A percentile compares a stretch with the other conserved stretches of the same genome.
phyloP scores from a whole-genome alignment of 2,797 vertebrate species.

The Synanceia verrucosa region DNA sequence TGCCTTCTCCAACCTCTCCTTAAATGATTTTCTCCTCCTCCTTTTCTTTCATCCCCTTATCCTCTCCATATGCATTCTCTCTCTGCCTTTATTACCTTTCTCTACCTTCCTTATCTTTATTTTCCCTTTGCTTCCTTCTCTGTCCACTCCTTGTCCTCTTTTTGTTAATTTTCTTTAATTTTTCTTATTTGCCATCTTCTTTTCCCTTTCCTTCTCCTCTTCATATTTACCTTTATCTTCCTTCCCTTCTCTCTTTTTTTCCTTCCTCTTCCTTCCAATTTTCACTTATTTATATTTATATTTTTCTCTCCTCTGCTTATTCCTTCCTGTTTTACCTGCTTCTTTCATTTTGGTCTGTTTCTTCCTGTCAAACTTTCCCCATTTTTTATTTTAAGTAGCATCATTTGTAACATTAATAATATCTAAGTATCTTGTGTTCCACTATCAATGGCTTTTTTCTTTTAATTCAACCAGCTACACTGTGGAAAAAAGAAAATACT shows the following conservation, averaged over 20 bases:
- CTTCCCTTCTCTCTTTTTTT: neutral
- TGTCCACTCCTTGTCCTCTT: too few relatives aligned
- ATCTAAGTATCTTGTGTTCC: neutral
- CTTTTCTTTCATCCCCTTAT: neutral
- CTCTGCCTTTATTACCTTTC: neutral
- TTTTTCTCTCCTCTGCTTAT: too few relatives aligned
- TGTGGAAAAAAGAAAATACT: neutral
- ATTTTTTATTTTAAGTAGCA: too few relatives aligned
- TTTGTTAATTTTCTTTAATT: fast-evolving
- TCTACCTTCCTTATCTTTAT: neutral
- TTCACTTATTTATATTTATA: too few relatives aligned
- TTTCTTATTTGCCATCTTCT: neutral
- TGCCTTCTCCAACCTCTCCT: neutral
- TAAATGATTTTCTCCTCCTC: neutral
- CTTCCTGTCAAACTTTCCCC: neutral
- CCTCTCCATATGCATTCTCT: neutral
- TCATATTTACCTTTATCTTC: neutral
- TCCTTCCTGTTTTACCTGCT: neutral
- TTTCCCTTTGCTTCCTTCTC: neutral
- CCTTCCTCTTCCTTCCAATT: neutral
- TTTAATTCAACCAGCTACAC: neutral
- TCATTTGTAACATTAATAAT: too few relatives aligned
- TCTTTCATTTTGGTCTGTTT: too few relatives aligned
- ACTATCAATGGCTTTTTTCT: too few relatives aligned
- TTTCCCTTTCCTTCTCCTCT: too few relatives aligned